A percentile compares a stretch with the other conserved stretches of the same genome.
Evolutionary conservation across 1,140 invertebrate species (phyloP).

Genomic region (Hermetia illucens): DNA sequence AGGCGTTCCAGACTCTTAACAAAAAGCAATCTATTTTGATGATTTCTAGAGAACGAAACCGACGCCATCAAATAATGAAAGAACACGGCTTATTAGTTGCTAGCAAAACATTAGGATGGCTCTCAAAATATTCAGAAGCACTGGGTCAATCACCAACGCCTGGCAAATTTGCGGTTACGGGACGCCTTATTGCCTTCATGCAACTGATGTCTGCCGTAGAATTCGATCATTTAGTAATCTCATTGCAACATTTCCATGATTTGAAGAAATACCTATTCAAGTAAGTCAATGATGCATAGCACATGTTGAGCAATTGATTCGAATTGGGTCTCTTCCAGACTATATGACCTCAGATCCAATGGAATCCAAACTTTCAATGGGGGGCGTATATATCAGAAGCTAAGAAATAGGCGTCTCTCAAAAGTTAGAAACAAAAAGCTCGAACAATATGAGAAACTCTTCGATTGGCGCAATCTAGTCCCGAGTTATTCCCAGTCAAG

Average conservation of each 20-base stretch:
- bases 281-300: constrained; percentile 9
- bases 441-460: constrained; percentile 36
- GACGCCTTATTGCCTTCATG: constrained; percentile 53
- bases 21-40: no score
- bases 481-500: not conserved
- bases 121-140: constrained; percentile 27
- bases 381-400: constrained; percentile 48
- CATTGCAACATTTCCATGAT: constrained; percentile 52
- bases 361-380: constrained; percentile 53
- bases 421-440: constrained; percentile 31
- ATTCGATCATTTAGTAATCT: constrained; percentile 65
- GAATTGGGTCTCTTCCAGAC: constrained; percentile 13
- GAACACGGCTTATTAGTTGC: constrained; percentile 66
- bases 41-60: constrained; percentile 42
- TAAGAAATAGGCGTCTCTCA: constrained; percentile 40
- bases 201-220: constrained; percentile 56
- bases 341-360: constrained; percentile 53
- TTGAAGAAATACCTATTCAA: constrained; percentile 46
- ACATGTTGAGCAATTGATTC: not conserved
- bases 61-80: constrained; percentile 55
- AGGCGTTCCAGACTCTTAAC: no score
- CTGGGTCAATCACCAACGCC: constrained; percentile 5
- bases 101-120: constrained; percentile 43
- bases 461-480: constrained; percentile 30
- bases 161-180: constrained; percentile 30